Evolutionary conservation across 2,888 invertebrate species (phyloP).

Genomic region (Selenia dentaria): DNA sequence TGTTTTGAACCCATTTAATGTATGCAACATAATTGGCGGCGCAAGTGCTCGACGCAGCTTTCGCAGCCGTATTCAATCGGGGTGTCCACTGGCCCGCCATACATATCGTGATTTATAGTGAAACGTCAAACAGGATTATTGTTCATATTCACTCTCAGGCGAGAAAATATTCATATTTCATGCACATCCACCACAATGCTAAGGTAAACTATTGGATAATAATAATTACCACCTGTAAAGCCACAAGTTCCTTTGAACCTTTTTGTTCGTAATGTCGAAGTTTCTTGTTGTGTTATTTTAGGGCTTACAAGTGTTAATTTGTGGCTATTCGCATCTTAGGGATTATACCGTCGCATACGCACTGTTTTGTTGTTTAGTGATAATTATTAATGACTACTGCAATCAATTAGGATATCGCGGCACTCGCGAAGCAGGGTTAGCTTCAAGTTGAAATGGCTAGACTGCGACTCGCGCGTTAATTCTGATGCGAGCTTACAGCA

Average conservation of each 20-base stretch:
- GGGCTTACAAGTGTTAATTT: constrained; percentile 16
- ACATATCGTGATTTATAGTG: constrained; percentile 75
- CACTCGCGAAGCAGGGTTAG: too few species aligned
- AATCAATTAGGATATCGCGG: too few species aligned
- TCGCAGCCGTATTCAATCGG: constrained; percentile 40
- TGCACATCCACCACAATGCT: constrained; percentile 14
- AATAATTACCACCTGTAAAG: neutral
- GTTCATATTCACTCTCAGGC: constrained; percentile 51
- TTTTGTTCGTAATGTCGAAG: constrained; percentile 55
- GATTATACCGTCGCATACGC: constrained; percentile 17
- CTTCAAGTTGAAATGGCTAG: too few species aligned
- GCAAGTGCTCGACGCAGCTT: neutral
- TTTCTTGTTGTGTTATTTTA: constrained; percentile 38
- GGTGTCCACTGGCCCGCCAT: constrained; percentile 71
- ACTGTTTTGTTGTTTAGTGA: constrained; percentile 41
- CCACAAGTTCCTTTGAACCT: constrained; percentile 29
- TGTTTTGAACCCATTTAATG: constrained; percentile 26
- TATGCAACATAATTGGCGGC: neutral
- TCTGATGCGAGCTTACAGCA: too few species aligned
- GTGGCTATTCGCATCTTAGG: constrained; percentile 2
- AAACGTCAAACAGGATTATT: constrained; percentile 78
- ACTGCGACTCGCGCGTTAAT: too few species aligned
- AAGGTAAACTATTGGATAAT: constrained; percentile 36
- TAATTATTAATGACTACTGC: constrained; percentile 22
- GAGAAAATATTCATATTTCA: constrained; percentile 30